Conservation (phyloP, 2,113 vertebrate genomes). For the Myxocyprinus asiaticus region DNA sequence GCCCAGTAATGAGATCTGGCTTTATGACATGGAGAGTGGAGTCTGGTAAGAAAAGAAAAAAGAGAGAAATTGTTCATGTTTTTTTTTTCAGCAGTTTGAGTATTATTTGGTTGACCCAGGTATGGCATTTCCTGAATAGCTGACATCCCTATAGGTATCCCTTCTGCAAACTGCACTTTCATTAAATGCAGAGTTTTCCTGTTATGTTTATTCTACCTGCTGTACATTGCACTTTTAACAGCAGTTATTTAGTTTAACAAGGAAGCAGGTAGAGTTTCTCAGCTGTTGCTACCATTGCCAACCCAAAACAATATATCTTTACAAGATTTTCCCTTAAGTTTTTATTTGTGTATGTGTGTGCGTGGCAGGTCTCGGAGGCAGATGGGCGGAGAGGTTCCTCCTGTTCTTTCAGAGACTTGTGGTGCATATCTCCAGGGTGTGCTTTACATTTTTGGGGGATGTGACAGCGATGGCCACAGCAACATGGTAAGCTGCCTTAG, state of each 20-base stretch:
- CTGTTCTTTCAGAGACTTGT: constrained; percentile 83
- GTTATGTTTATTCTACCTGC: neutral
- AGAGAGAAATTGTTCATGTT: no score
- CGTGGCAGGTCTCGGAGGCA: constrained; percentile 78
- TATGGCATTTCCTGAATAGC: neutral
- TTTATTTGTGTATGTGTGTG: constrained; percentile 27
- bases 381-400: constrained; percentile 85
- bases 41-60: constrained; percentile 77
- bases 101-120: neutral
- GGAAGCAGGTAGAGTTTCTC: neutral
- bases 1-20: constrained; percentile 91
- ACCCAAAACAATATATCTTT: neutral
- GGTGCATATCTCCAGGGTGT: constrained; percentile 79
- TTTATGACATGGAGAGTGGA: constrained; percentile 86
- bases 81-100: constrained; percentile 1
- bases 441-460: constrained; percentile 91
- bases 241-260: neutral
- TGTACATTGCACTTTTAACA: neutral
- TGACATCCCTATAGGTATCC: neutral
- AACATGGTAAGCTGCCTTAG: constrained; percentile 76
- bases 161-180: neutral
- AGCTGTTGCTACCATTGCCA: neutral
- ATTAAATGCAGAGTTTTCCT: no score
- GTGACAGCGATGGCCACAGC: constrained; percentile 82
- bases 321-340: neutral